A percentile compares a stretch with the other conserved stretches of the same genome.
Conservation (phyloP, 2,888 invertebrate genomes). For the Pantelozetes paolii region DNA sequence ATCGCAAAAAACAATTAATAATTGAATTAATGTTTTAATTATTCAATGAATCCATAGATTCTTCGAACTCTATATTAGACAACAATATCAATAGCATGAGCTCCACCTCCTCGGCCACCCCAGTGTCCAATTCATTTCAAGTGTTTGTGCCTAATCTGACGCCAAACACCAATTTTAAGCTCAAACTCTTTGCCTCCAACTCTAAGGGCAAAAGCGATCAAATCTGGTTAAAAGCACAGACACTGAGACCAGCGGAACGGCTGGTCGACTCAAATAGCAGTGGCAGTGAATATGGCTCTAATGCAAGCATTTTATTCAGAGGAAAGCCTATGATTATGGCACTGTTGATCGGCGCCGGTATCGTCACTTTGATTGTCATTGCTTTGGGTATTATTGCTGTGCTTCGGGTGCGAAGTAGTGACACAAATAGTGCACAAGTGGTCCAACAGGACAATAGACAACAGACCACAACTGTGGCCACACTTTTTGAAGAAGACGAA, state of each 20-base stretch:
- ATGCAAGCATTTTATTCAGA: neutral
- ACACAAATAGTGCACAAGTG: neutral
- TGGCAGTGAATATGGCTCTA: neutral
- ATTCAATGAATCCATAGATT: neutral
- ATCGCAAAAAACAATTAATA: too few species aligned
- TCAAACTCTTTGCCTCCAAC: conserved; percentile 39
- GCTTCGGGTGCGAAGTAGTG: conserved; percentile 22
- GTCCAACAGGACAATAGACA: neutral
- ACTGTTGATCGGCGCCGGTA: conserved; percentile 29
- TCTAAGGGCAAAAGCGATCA: conserved; percentile 40
- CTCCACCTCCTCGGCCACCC: neutral
- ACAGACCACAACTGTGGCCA: neutral
- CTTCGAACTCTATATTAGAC: neutral
- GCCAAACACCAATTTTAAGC: conserved; percentile 34
- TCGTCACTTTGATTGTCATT: conserved; percentile 37
- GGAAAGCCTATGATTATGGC: conserved; percentile 39
- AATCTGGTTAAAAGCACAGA: conserved; percentile 40
- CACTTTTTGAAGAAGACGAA: conserved; percentile 40
- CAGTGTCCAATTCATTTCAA: conserved; percentile 25
- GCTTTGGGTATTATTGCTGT: conserved; percentile 38
- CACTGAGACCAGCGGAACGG: conserved; percentile 40
- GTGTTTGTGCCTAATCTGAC: conserved; percentile 35
- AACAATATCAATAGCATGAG: conserved; percentile 7
- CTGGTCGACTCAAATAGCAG: conserved; percentile 35
- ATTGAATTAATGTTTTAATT: too few species aligned